Conservation (phyloP, 2,113 vertebrate genomes). For the Rhabdomys dilectus region DNA sequence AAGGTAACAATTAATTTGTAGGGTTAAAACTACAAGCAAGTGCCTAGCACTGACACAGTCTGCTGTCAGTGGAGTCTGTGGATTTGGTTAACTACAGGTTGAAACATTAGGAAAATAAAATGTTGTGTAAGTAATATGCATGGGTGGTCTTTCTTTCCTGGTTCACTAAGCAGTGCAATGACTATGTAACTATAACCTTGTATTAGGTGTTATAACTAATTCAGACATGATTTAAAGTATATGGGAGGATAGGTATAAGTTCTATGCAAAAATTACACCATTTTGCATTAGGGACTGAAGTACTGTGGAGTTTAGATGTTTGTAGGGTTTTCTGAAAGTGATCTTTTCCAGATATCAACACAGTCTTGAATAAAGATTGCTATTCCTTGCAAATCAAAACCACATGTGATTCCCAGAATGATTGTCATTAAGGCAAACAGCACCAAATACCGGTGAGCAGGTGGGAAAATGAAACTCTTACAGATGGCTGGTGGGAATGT, state of each 20-base stretch:
- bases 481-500: not conserved
- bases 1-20: not conserved
- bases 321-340: not conserved
- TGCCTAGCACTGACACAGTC: not conserved
- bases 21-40: not conserved
- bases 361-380: not conserved
- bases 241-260: not conserved
- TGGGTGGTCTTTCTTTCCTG: not conserved
- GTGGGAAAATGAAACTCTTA: not conserved
- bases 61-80: not conserved
- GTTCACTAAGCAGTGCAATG: not conserved
- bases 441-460: not conserved
- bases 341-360: not conserved
- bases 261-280: not conserved
- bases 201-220: not conserved
- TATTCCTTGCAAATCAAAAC: not conserved
- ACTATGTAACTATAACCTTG: not conserved
- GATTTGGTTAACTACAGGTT: not conserved
- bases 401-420: not conserved
- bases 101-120: not conserved
- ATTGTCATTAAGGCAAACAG: not conserved
- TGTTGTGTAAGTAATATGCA: not conserved
- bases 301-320: not conserved
- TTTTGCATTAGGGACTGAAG: not conserved
- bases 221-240: not conserved